Conservation (phyloP, 2,113 vertebrate species). For the Dasypus novemcinctus region DNA sequence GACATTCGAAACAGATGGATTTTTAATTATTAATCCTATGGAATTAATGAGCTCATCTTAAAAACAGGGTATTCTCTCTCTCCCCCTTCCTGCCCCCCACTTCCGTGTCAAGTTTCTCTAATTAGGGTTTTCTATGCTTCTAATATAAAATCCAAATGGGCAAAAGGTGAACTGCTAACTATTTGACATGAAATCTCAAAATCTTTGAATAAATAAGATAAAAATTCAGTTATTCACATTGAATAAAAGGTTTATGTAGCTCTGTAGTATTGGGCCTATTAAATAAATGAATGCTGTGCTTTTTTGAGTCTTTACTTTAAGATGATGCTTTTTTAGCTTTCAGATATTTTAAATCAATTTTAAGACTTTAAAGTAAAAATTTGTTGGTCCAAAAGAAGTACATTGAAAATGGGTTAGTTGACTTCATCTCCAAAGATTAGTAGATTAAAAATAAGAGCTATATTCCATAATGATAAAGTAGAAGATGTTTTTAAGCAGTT, state of each 20-base stretch:
- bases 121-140: slow-evolving; percentile 48
- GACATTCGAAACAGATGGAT: slow-evolving; percentile 54
- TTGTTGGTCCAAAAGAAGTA: not conserved
- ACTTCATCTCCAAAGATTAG: not conserved
- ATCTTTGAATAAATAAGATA: slow-evolving; percentile 9
- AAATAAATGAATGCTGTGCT: not conserved
- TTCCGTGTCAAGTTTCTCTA: slow-evolving; percentile 38
- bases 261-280: not conserved
- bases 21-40: slow-evolving; percentile 65
- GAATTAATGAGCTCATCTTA: slow-evolving; percentile 60
- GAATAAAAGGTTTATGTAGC: slow-evolving; percentile 1
- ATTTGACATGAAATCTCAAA: not conserved
- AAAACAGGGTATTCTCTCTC: not conserved
- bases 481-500: slow-evolving; percentile 13
- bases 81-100: not conserved
- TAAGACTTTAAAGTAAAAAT: not conserved
- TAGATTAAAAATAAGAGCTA: slow-evolving; percentile 1
- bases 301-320: slow-evolving; percentile 27
- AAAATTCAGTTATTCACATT: not conserved
- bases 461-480: slow-evolving; percentile 8
- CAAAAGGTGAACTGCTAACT: slow-evolving; percentile 42
- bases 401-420: slow-evolving; percentile 25
- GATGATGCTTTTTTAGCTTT: not conserved
- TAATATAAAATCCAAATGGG: slow-evolving; percentile 10
- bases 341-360: slow-evolving; percentile 26